Evolutionary conservation across 2,888 invertebrate genomes (phyloP).

Genomic region (Amphipyra tragopoginis): DNA sequence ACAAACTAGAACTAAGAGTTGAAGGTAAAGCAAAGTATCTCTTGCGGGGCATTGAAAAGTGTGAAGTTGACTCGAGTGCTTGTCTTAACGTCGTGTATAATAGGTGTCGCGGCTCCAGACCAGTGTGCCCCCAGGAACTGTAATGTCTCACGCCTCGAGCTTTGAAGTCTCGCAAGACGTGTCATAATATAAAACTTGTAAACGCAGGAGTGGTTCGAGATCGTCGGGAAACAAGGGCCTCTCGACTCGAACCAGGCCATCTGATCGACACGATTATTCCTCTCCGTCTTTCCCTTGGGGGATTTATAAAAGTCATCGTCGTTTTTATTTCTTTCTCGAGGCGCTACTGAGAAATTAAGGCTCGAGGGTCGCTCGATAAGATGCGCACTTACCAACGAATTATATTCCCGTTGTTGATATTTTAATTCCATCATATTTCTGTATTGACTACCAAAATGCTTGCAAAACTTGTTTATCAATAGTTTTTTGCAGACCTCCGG

Average conservation of each 20-base stretch:
- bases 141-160: slow-evolving; percentile 43
- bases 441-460: too few relatives aligned
- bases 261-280: slow-evolving; percentile 69
- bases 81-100: slow-evolving; percentile 14
- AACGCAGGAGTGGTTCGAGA: slow-evolving; percentile 66
- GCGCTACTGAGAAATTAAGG: slow-evolving; percentile 44
- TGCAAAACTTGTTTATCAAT: too few relatives aligned
- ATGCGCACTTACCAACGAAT: slow-evolving; percentile 28
- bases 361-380: slow-evolving; percentile 26
- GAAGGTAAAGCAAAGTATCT: neutral
- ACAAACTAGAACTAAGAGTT: neutral
- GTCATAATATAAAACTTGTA: slow-evolving; percentile 70
- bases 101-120: slow-evolving; percentile 16
- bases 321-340: slow-evolving; percentile 49
- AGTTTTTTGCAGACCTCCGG: too few relatives aligned
- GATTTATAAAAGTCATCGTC: slow-evolving; percentile 50
- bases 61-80: slow-evolving; percentile 5
- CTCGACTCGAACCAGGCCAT: slow-evolving; percentile 75
- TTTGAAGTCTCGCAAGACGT: slow-evolving; percentile 66
- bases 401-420: slow-evolving; percentile 11
- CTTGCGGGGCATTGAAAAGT: slow-evolving; percentile 6
- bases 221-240: slow-evolving; percentile 64
- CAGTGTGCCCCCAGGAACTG: slow-evolving; percentile 13
- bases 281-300: slow-evolving; percentile 45
- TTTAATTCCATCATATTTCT: slow-evolving; percentile 1